phyloP scores from a whole-genome alignment of 2,888 invertebrate species.

The Saturnia japonica region DNA sequence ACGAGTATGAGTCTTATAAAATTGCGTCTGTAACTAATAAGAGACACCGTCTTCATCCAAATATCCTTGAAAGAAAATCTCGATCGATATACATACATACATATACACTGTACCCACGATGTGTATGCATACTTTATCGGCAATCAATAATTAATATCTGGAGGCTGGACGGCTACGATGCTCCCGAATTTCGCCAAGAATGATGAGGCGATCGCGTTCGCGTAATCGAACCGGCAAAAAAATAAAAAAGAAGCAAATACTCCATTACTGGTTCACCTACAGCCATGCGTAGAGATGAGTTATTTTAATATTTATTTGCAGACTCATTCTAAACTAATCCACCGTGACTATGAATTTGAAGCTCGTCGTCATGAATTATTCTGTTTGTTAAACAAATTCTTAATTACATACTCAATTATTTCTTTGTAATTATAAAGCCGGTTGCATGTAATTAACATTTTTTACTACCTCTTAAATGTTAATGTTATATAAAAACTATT shows the following conservation, averaged over 20 bases:
- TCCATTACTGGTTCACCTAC: slow-evolving; percentile 68
- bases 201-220: slow-evolving; percentile 79
- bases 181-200: slow-evolving; percentile 81
- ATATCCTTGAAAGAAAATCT: slow-evolving; percentile 20
- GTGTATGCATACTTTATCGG: slow-evolving; percentile 76
- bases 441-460: slow-evolving; percentile 10
- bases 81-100: slow-evolving; percentile 6
- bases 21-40: background rate
- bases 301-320: slow-evolving; percentile 25
- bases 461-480: background rate
- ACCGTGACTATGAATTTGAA: slow-evolving; percentile 15
- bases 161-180: slow-evolving; percentile 73
- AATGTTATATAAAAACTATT: slow-evolving; percentile 27
- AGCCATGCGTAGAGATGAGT: slow-evolving; percentile 56
- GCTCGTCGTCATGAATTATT: slow-evolving; percentile 1
- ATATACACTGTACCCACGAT: slow-evolving; percentile 54
- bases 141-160: slow-evolving; percentile 82
- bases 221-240: slow-evolving; percentile 81
- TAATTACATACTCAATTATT: slow-evolving; percentile 7
- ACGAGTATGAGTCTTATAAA: background rate
- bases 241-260: slow-evolving; percentile 81
- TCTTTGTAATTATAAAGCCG: slow-evolving; percentile 16
- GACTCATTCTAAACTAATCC: slow-evolving; percentile 14
- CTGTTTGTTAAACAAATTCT: slow-evolving; percentile 17
- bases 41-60: slow-evolving; percentile 9